phyloP scores from a whole-genome alignment of 2,888 invertebrate genomes.

The Corbicula japonica region DNA sequence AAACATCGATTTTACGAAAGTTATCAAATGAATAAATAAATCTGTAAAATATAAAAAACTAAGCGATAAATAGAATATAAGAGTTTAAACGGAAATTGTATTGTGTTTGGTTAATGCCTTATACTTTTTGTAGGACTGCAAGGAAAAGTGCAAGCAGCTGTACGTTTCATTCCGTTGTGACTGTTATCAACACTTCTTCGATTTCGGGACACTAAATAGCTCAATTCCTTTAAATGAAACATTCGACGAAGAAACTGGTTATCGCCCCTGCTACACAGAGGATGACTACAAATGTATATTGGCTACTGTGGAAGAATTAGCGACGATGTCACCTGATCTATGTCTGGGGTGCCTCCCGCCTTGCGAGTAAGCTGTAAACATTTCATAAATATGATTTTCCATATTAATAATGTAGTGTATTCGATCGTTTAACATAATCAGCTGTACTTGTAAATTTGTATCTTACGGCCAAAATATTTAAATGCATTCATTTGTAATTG shows the following conservation, averaged over 20 bases:
- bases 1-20: no score
- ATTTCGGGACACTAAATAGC: not conserved
- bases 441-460: no score
- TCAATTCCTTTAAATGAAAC: conserved; percentile 3
- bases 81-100: no score
- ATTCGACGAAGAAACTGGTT: conserved; percentile 13
- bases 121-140: conserved; percentile 30
- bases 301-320: not conserved
- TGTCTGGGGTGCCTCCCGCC: conserved; percentile 11
- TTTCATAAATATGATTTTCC: no score
- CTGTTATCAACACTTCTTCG: conserved; percentile 29
- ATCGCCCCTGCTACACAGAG: conserved; percentile 13
- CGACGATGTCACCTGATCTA: not conserved
- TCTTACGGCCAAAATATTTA: no score
- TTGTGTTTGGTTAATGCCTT: no score
- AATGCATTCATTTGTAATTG: no score
- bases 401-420: no score
- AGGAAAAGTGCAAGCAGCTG: not conserved
- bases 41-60: no score
- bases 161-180: conserved; percentile 1
- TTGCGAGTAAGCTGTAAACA: conserved; percentile 19
- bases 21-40: no score
- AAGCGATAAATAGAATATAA: no score
- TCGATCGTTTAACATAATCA: no score
- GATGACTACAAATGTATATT: conserved; percentile 27